These are phyloP conservation scores for Enteromius viviparus DNA, from an alignment of 2,797 vertebrate genomes.

Conservation along the genomic window DNA sequence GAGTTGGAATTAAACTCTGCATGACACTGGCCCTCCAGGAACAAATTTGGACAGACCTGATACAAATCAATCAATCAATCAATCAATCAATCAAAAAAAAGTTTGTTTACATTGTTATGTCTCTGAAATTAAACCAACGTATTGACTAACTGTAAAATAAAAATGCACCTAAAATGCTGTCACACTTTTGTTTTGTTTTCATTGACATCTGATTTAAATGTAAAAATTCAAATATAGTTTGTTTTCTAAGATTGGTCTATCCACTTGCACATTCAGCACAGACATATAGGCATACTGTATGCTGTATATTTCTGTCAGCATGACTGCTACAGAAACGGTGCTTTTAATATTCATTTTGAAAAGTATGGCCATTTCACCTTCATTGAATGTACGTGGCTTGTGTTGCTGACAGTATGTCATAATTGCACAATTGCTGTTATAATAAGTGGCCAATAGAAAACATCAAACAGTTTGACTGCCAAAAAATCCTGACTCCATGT, in stretches of 20 bases:
- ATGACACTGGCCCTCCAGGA: too few relatives aligned
- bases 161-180: background rate
- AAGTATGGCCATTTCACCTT: background rate
- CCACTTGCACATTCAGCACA: background rate
- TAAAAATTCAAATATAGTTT: background rate
- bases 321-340: background rate
- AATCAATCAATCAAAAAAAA: too few relatives aligned
- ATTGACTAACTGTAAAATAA: too few relatives aligned
- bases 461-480: background rate
- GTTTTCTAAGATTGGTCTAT: background rate
- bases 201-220: background rate
- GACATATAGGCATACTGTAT: background rate
- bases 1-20: too few relatives aligned
- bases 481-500: background rate
- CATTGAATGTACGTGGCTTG: background rate
- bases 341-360: background rate
- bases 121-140: too few relatives aligned
- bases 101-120: background rate
- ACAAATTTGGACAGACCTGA: too few relatives aligned
- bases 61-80: too few relatives aligned
- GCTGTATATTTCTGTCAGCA: background rate
- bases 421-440: background rate
- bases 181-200: background rate
- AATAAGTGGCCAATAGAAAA: slow-evolving; percentile 3
- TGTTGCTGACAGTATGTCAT: background rate